Conservation (phyloP, 1,140 invertebrate species). For the Lepeophtheirus salmonis region DNA sequence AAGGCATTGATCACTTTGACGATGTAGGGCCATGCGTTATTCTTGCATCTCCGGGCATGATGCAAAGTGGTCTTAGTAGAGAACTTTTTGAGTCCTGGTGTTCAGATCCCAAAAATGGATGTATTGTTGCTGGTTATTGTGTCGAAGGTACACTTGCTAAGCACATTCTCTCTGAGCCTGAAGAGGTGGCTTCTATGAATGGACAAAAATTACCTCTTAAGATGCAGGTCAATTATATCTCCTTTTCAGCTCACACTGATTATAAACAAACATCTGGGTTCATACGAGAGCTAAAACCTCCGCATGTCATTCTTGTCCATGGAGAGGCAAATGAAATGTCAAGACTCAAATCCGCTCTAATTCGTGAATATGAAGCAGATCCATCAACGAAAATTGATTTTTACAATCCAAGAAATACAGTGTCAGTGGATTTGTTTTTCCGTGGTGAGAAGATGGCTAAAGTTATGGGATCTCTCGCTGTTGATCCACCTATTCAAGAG, state of each 20-base stretch:
- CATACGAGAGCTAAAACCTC: conserved; percentile 74
- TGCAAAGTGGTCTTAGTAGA: conserved; percentile 91
- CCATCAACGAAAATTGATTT: conserved; percentile 59
- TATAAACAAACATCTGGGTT: conserved; percentile 98
- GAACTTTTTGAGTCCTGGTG: conserved; percentile 99
- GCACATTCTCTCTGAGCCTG: conserved; percentile 88
- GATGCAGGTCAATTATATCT: conserved; percentile 97
- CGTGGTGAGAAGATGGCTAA: conserved; percentile 94
- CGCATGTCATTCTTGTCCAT: conserved; percentile 50
- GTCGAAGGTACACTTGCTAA: conserved; percentile 97
- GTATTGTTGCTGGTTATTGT: conserved; percentile 53
- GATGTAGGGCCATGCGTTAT: conserved; percentile 97
- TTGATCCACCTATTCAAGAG: conserved; percentile 54
- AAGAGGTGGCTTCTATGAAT: conserved; percentile 83
- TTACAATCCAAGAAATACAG: conserved; percentile 89
- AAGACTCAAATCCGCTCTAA: conserved; percentile 74
- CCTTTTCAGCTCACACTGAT: conserved; percentile 97
- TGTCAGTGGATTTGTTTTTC: conserved; percentile 78
- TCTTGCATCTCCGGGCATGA: conserved; percentile 98
- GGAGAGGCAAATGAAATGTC: conserved; percentile 93
- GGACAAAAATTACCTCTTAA: conserved; percentile 89
- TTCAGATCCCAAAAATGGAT: conserved; percentile 84
- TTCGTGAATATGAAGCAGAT: conserved; percentile 82
- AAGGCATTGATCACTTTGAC: conserved; percentile 98
- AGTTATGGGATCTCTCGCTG: conserved; percentile 73